Evolutionary conservation across 2,113 vertebrate species (phyloP), one percentile per base, ranked within the genome.

Genomic region (Centrocercus urophasianus): DNA sequence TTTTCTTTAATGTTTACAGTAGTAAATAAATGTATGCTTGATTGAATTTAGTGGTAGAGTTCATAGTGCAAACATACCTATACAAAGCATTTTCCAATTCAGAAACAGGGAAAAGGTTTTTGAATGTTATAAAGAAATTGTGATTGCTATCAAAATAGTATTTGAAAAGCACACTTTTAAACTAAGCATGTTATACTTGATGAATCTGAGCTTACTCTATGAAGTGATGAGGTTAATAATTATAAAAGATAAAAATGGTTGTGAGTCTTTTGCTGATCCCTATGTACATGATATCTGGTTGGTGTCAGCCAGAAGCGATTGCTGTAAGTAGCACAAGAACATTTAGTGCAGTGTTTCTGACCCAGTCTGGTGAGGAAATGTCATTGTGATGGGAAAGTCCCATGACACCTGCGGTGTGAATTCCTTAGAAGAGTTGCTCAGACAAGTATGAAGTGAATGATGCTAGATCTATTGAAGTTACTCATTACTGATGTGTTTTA

Each of bases 351-450:
- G 43, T 13, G 15, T 28, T 91, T 48, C 52, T 91, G 85, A 78
- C 30, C 52, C 87, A 48, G 54, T 30, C 19, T 54, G 65, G 50
- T 0, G 1, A 91, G 83, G 85, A 81, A 88, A 80, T 16, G 28
- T 71, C 74, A 38, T 11, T 36, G 10, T 3, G 28, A 72, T 9
- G 18, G 71, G 48, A 89, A 81, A 38, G 43, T 52, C 86, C 70
- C 22, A 1, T 32, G 75, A 76, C 81, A 92, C 8, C 45, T 45
- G 40, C 57, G 38, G 34, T 10, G 32, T 14, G 83, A 85, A 67
- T 89, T 92, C 83, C 83, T 32, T 59, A 69, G 67, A 61, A 42
- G 88, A 92, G 45, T 72, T 86, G 73, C 66, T 89, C 67, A 78
- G 70, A 67, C 50, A 83, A 93, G 43, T n/a, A 82, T 5, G 13